A percentile compares a stretch with the other conserved stretches of the same genome.
These are phyloP conservation scores for Trichoplax adhaerens DNA, from an alignment of 37 sponge, comb jelly and placozoan genomes.

Conservation along the genomic window DNA sequence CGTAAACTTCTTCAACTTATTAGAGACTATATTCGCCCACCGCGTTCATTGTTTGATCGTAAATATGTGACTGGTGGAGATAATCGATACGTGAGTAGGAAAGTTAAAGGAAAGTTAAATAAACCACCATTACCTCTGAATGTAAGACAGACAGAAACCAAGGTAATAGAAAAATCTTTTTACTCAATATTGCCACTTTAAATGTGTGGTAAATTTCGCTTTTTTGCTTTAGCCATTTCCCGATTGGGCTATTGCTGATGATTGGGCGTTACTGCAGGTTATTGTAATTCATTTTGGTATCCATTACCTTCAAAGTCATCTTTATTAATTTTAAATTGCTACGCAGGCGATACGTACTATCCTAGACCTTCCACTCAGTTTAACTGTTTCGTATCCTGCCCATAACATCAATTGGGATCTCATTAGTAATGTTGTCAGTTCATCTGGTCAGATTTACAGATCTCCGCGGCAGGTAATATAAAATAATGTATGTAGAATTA, in stretches of 20 bases:
- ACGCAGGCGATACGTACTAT: constrained; percentile 35
- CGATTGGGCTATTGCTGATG: constrained; percentile 52
- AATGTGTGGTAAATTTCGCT: neutral
- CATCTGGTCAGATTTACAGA: constrained; percentile 28
- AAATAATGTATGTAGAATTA: neutral
- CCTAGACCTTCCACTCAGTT: constrained; percentile 50
- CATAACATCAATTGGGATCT: constrained; percentile 81
- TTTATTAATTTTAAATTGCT: neutral
- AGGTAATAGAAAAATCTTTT: constrained; percentile 4
- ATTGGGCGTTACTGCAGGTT: constrained; percentile 67
- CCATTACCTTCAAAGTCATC: neutral
- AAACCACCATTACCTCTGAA: neutral
- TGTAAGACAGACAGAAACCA: neutral
- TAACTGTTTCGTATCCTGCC: constrained; percentile 46
- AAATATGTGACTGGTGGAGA: too few relatives aligned
- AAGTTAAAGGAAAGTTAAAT: too few relatives aligned
- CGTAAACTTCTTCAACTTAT: too few relatives aligned
- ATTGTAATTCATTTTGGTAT: neutral
- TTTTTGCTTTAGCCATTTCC: constrained; percentile 31
- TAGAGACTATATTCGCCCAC: too few relatives aligned
- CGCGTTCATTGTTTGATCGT: too few relatives aligned
- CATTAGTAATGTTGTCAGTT: constrained; percentile 52
- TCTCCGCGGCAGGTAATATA: constrained; percentile 52
- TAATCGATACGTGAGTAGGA: too few relatives aligned
- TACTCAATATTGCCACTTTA: neutral